phyloP scores from a whole-genome alignment of 2,888 invertebrate genomes.

The Marronus borbonicus region DNA sequence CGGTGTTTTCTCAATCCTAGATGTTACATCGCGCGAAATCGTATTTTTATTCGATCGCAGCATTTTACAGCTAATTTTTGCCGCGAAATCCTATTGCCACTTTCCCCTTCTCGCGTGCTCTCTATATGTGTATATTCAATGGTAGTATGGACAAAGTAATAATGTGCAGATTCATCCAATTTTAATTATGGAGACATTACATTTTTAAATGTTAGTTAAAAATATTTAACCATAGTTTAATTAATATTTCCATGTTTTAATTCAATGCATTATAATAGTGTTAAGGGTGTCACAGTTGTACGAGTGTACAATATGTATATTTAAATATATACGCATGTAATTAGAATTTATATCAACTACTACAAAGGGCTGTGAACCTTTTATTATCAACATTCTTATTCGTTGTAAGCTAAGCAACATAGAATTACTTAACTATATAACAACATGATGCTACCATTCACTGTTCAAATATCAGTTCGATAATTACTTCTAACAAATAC shows the following conservation, averaged over 20 bases:
- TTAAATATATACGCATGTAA: constrained; percentile 12
- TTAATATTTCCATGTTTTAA: neutral
- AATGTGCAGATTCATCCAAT: too few species aligned
- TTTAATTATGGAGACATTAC: too few species aligned
- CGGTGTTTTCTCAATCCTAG: too few species aligned
- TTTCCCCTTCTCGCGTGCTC: too few species aligned
- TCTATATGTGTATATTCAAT: too few species aligned
- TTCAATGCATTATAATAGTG: neutral
- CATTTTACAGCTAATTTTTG: too few species aligned
- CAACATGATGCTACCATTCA: constrained; percentile 62
- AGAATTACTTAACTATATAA: constrained; percentile 63
- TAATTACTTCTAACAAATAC: constrained; percentile 2
- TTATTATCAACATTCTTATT: constrained; percentile 57
- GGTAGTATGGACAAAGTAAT: too few species aligned
- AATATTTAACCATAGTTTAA: too few species aligned
- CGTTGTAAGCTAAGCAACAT: constrained; percentile 66
- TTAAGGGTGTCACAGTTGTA: constrained; percentile 5
- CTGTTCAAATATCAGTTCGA: constrained; percentile 49
- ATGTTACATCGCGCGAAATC: too few species aligned
- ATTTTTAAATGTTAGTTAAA: too few species aligned
- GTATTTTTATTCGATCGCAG: too few species aligned
- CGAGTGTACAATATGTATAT: constrained; percentile 7
- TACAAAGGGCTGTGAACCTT: constrained; percentile 42
- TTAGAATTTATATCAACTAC: constrained; percentile 43
- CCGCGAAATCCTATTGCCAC: too few species aligned